These are phyloP conservation scores for Mustela nigripes DNA, from an alignment of 2,113 vertebrate species.

Conservation along the genomic window DNA sequence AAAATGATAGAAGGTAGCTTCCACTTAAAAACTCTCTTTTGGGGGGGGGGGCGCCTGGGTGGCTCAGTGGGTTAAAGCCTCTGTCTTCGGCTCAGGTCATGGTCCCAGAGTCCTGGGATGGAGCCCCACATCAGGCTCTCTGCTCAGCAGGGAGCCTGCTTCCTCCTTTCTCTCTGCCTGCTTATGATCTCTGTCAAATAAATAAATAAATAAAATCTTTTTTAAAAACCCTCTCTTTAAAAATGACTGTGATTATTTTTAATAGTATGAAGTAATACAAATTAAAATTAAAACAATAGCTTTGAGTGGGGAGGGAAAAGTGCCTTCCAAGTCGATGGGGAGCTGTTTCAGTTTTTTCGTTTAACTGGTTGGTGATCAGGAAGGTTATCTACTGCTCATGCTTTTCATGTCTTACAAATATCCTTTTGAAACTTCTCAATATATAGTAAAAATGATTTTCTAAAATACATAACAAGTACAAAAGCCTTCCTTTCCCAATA, in stretches of 20 bases:
- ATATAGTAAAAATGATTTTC: constrained; percentile 1
- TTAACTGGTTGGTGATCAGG: neutral
- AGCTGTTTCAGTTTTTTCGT: neutral
- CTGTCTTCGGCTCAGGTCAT: too few relatives aligned
- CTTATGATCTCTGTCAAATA: too few relatives aligned
- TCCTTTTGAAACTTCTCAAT: neutral
- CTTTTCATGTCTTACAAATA: neutral
- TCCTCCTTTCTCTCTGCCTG: too few relatives aligned
- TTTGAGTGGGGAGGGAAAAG: neutral
- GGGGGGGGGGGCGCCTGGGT: too few relatives aligned
- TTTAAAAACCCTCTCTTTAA: neutral
- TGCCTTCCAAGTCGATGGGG: neutral
- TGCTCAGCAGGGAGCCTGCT: too few relatives aligned
- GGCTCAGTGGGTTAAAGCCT: too few relatives aligned
- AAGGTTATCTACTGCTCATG: neutral
- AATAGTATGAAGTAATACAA: neutral
- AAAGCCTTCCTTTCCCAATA: neutral
- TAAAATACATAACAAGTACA: neutral
- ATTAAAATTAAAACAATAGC: neutral
- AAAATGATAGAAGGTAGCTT: neutral
- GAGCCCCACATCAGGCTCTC: too few relatives aligned
- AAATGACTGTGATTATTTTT: neutral
- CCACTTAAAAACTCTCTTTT: neutral
- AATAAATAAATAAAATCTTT: too few relatives aligned
- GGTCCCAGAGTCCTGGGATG: too few relatives aligned